Evolutionary conservation across 2,888 invertebrate species (phyloP).

Genomic region (Theodoxus fluviatilis): DNA sequence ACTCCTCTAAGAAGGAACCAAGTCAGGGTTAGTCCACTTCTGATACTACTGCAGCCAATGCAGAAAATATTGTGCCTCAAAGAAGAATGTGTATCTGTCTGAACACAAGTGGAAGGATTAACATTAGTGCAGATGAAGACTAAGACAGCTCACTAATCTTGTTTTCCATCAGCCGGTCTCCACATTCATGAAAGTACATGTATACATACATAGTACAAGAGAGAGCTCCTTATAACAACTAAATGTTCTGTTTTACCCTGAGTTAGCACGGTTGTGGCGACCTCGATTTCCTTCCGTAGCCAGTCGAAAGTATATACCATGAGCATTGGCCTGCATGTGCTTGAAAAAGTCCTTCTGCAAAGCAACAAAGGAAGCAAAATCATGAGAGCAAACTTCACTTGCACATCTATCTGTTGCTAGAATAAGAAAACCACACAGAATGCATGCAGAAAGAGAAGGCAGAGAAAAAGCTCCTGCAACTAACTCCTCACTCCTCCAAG

Average conservation of each 20-base stretch:
- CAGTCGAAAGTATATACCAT: constrained; percentile 88
- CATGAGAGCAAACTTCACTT: no score
- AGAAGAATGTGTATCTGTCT: no score
- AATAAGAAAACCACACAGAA: neutral
- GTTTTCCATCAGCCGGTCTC: neutral
- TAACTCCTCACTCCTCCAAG: neutral
- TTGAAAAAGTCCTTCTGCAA: constrained; percentile 72
- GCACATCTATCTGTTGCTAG: no score
- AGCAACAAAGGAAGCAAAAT: constrained; percentile 18
- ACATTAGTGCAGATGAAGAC: neutral
- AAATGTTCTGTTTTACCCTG: constrained; percentile 38
- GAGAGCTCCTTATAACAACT: neutral
- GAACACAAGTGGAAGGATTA: neutral
- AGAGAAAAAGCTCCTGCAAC: neutral
- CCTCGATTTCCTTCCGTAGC: constrained; percentile 72
- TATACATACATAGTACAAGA: no score
- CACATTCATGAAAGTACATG: no score
- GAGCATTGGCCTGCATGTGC: constrained; percentile 88
- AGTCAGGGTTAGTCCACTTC: neutral
- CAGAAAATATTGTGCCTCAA: no score
- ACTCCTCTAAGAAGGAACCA: neutral
- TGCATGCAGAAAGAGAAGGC: neutral
- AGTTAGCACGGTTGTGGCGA: constrained; percentile 38
- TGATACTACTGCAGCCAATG: no score
- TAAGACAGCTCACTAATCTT: neutral